Base-by-base conservation (phyloP, 2,888 invertebrate genomes). In the Arge pagana region DNA sequence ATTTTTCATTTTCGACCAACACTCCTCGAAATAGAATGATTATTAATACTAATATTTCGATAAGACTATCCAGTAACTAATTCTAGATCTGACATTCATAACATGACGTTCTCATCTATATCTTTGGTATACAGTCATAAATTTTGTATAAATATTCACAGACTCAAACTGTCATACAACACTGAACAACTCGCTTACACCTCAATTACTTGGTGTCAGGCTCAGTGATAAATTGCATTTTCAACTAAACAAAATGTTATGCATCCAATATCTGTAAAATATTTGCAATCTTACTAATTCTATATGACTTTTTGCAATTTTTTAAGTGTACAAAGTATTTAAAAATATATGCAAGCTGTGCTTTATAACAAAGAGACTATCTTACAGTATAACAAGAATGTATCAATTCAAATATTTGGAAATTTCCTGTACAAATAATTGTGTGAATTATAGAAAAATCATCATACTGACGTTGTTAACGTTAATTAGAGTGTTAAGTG, bases 61-160 rank as follows among this genome's bases (percentile, higher is more conserved):
- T 48, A 28, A 45, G 33, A 45, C 48, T 39, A 48, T 36, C 4
- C 28, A 30, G 36, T 39, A 24, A 37, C 31, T 48, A 48, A 37
- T 37, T 19, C 50, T 50, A 37, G 5, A 41, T 60, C 68, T 69
- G 70, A 71, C 63, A 71, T 63, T 64, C 68, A 66, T 61, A 65
- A 59, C 63, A 66, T 71, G 68, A 74, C 62, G 62, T 67, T 72
- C 67, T 67, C 65, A 59, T 67, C 64, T 65, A n/a, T n/a, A 72
- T 76, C 76, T 76, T 76, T 76, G 76, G 76, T 76, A 75, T 75
- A 68, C 62, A 68, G 68, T 72, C 64, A 64, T 62, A 62, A 70
- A 69, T 69, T 65, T 60, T 56, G 59, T 65, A 60, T 66, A 65
- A 66, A 69, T 71, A 63, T 71, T 72, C 67, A 70, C 53, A 50